Base-by-base conservation (phyloP, 2,113 vertebrate genomes). In the Osmerus eperlanus region DNA sequence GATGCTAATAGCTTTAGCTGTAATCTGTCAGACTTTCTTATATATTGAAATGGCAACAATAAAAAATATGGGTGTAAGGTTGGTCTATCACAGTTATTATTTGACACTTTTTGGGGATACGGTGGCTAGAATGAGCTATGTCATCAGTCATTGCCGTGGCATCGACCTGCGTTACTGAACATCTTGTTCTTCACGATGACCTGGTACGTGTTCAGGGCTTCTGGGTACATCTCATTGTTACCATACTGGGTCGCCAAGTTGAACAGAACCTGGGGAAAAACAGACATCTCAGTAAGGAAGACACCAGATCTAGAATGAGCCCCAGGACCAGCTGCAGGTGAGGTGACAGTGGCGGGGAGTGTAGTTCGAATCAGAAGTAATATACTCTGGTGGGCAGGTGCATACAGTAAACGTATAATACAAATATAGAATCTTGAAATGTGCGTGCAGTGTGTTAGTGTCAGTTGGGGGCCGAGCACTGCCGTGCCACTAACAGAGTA, bases 111-210 rank as follows among this genome's bases (percentile, higher is more conserved):
- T 47, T 9, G 41, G 41, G 41, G 41, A 47, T 47, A 47, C 41
- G 41, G 41, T 47, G 47, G 25, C 13, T 29, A 23, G 11, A 14
- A 19, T 23, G n/a, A 36, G 19, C 28, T 64, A 64, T 47, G 28
- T 15, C 8, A 28, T 29, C 41, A 47, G 25, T 28, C 29, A 64
- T 28, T 13, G 4, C 15, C 25, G 25, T 63, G 1, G 13, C n/a
- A 79, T 91, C 82, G 84, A 99, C 97, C 97, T 92, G 96, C 94
- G 63, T 94, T 97, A 83, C 74, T 96, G 85, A 98, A 98, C 95
- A 96, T 96, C 85, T 97, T 98, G 84, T 99, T 97, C 89, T 95
- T 99, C 86, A 99, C 95, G 73, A 98, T 97, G 76, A 98, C 94
- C 88, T 98, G 95, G 56, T 98, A 99, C 7, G 91, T 97, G 86